A percentile compares a stretch with the other conserved stretches of the same genome.
These are phyloP conservation scores for Helicolenus hilgendorfi DNA, from an alignment of 2,797 vertebrate species.

Conservation along the genomic window DNA sequence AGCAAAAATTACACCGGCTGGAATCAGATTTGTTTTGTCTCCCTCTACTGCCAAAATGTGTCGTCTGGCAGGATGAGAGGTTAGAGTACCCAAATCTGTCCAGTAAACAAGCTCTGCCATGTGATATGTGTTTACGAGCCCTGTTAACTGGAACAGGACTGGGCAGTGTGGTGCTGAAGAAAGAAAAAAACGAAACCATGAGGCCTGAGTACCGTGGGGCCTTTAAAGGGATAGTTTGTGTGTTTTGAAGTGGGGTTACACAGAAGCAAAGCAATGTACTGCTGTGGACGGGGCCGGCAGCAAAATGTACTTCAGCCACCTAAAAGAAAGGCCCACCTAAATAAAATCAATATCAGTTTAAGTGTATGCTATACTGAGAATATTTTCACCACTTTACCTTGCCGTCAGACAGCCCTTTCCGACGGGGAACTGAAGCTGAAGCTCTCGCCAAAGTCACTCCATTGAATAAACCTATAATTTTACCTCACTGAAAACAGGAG, in stretches of 20 bases:
- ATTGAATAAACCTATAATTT: no score
- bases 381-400: no score
- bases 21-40: conserved; percentile 31
- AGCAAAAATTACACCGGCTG: not conserved
- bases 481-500: no score
- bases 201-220: not conserved
- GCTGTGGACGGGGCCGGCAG: no score
- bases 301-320: no score
- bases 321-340: no score
- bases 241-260: no score
- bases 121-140: conserved; percentile 15
- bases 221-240: not conserved
- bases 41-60: conserved; percentile 30
- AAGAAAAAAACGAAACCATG: not conserved
- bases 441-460: no score
- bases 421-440: accelerated
- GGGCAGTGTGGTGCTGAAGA: not conserved
- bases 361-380: no score
- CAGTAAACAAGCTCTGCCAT: not conserved
- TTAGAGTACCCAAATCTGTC: not conserved
- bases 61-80: not conserved
- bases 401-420: no score
- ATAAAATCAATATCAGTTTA: no score
- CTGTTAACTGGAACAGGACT: not conserved
- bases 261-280: no score